Evolutionary conservation across 2,797 vertebrate species (phyloP).

Genomic region (Rhincodon typus): DNA sequence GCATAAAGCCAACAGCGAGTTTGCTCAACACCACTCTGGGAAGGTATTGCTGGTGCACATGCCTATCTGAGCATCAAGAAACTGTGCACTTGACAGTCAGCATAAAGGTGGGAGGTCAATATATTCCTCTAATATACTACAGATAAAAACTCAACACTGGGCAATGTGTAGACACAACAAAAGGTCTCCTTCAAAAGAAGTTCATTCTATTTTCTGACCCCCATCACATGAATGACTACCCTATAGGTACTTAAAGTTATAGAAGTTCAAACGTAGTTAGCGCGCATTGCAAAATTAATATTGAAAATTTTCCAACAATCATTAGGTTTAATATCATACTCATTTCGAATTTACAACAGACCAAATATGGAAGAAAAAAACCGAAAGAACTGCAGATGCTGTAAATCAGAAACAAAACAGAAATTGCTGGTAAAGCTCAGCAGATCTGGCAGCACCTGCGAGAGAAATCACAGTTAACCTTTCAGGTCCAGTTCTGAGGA

Average conservation of each 20-base stretch:
- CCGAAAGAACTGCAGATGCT: too few relatives aligned
- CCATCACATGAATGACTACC: not conserved
- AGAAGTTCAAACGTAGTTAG: not conserved
- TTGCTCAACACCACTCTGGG: not conserved
- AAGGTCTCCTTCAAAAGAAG: not conserved
- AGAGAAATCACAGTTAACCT: too few relatives aligned
- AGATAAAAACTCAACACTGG: not conserved
- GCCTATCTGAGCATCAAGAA: not conserved
- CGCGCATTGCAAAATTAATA: not conserved
- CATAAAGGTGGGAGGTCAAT: not conserved
- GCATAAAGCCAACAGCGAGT: not conserved
- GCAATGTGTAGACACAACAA: not conserved
- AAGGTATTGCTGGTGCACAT: not conserved
- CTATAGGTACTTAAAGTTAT: not conserved
- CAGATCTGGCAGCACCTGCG: too few relatives aligned
- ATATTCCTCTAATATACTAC: not conserved
- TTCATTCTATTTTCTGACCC: not conserved
- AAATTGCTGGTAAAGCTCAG: too few relatives aligned
- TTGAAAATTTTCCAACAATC: not conserved
- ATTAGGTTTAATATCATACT: not conserved
- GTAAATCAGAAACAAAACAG: too few relatives aligned
- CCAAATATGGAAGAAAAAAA: not conserved
- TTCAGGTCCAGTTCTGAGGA: too few relatives aligned
- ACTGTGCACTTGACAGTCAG: not conserved
- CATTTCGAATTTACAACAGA: not conserved